phyloP scores from a whole-genome alignment of 2,797 vertebrate species.

The Trachurus trachurus region DNA sequence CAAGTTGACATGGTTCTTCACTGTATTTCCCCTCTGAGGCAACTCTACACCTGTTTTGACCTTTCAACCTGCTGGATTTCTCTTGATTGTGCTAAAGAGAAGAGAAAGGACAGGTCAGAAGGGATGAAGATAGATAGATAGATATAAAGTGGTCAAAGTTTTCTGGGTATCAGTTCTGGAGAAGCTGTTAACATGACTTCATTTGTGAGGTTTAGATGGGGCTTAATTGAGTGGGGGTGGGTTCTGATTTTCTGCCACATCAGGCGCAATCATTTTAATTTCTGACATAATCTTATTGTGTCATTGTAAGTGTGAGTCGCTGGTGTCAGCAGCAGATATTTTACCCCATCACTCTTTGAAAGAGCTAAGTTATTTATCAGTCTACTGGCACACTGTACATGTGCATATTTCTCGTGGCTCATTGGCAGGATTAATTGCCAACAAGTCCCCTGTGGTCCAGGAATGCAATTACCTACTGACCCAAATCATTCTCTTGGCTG shows the following conservation, averaged over 20 bases:
- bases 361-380: conserved; percentile 47
- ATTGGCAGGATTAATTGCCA: conserved; percentile 82
- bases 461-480: conserved; percentile 87
- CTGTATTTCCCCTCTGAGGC: conserved; percentile 36
- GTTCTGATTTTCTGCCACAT: conserved; percentile 23
- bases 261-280: conserved; percentile 6
- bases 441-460: conserved; percentile 78
- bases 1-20: too few relatives aligned
- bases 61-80: conserved; percentile 41
- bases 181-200: conserved; percentile 1
- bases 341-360: conserved; percentile 51
- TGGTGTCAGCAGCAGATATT: conserved; percentile 50
- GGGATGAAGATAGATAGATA: background rate
- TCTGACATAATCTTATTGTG: conserved; percentile 12
- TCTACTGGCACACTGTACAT: conserved; percentile 53
- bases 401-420: conserved; percentile 69
- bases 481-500: conserved; percentile 83
- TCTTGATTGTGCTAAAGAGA: conserved; percentile 26
- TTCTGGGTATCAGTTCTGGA: background rate
- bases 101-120: background rate
- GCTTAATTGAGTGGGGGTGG: conserved; percentile 20
- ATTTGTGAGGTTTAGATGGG: background rate
- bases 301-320: conserved; percentile 22
- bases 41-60: conserved; percentile 47
- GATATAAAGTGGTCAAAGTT: background rate